Evolutionary conservation across 1,140 invertebrate genomes (phyloP).

Genomic region (Sycophaga agraensis): DNA sequence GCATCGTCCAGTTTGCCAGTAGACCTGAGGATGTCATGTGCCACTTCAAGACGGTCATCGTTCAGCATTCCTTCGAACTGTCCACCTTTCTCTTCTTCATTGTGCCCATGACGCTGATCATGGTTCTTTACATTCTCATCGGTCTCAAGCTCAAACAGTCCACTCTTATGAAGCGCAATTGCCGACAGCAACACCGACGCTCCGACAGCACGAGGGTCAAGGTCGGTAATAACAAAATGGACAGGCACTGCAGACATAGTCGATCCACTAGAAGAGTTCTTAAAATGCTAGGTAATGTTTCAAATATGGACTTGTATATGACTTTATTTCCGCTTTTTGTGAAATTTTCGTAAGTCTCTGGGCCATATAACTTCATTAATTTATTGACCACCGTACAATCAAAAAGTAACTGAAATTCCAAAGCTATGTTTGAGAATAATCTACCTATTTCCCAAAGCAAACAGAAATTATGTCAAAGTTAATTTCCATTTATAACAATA

Average conservation of each 20-base stretch:
- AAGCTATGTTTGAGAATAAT: no score
- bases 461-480: no score
- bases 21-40: constrained; percentile 59
- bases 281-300: constrained; percentile 71
- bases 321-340: no score
- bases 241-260: constrained; percentile 41
- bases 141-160: constrained; percentile 73
- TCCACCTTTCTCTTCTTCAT: constrained; percentile 86
- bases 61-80: constrained; percentile 78
- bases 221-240: constrained; percentile 18
- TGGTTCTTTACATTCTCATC: constrained; percentile 79
- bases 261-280: constrained; percentile 64
- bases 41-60: constrained; percentile 63
- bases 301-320: no score
- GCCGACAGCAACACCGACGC: constrained; percentile 27
- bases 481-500: no score
- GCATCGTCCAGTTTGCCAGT: constrained; percentile 59
- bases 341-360: no score
- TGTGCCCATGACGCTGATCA: constrained; percentile 82
- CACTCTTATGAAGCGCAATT: constrained; percentile 58
- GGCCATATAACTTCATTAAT: no score
- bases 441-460: no score
- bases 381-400: no score
- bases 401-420: no score
- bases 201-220: constrained; percentile 32